Base-by-base conservation (phyloP, 1,140 invertebrate species). In the Microplitis demolitor region DNA sequence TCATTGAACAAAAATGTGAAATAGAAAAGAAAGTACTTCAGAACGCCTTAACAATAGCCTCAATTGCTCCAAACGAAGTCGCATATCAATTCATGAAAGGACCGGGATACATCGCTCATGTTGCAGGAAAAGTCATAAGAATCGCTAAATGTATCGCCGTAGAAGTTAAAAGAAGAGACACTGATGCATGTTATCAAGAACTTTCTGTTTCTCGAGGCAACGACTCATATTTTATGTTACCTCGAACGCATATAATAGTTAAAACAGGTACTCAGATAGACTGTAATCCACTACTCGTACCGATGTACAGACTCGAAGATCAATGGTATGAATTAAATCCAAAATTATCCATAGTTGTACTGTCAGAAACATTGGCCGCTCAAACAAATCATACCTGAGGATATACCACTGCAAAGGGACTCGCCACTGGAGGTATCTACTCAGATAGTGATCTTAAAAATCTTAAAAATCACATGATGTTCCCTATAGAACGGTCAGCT, bases 121-220 rank as follows among this genome's bases (percentile, higher is more conserved):
- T 74, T 0, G 64, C 77, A 0, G 78, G 78, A 11, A 79, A 82
- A 70, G 75, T 77, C 1, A 69, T 77, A 1, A 75, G 79, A 31
- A 39, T 82, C 16, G 50, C 77, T 0, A 75, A 78, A 74, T 80
- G 80, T 31, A 35, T 76, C 5, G 39, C 75, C 0, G 73, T 76
- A 5, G 50, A 54, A 31, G 74, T 79, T 8, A 72, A 64, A 35
- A 0, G 74, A n/a, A 1, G 60, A n/a, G 4, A 67, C 34, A 64
- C 73, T n/a, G 51, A 75, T 31, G 9, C 50, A 8, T 78, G 75
- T 56, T 76, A 73, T 33, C 9, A 8, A 0, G 69, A 77, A 74
- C 4, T 76, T 24, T 71, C 76, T 4, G 64, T 76, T 0, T 13
- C 0, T 2, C 58, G 39, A 6, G 66, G 72, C 8, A 78, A 78